phyloP scores from a whole-genome alignment of 37 sponge, comb jelly and placozoan genomes.

The Chondrosia reniformis region DNA sequence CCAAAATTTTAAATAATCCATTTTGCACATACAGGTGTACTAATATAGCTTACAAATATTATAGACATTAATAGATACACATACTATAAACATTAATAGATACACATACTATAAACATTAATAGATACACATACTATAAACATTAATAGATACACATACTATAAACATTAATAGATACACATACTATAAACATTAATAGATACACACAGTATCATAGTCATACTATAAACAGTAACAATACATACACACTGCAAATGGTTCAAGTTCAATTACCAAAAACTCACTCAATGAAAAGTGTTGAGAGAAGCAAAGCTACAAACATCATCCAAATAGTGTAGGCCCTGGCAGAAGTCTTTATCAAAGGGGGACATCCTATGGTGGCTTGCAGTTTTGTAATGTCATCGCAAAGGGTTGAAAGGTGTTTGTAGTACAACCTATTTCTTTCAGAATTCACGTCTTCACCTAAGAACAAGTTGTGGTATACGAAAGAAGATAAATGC shows the following conservation, averaged over 20 bases:
- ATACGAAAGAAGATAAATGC: background rate
- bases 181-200: conserved; percentile 13
- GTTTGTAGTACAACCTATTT: background rate
- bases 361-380: background rate
- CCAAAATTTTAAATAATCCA: too few species aligned
- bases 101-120: too few species aligned
- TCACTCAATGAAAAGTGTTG: background rate
- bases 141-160: background rate
- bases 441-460: background rate
- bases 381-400: background rate
- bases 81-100: too few species aligned
- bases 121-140: too few species aligned
- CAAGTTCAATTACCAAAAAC: too few species aligned
- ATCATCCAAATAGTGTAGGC: conserved; percentile 9
- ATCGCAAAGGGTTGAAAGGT: background rate
- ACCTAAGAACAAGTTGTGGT: background rate
- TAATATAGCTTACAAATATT: too few species aligned
- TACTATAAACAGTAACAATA: background rate
- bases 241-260: too few species aligned
- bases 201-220: conserved; percentile 15
- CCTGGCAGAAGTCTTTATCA: background rate
- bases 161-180: conserved; percentile 4
- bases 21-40: too few species aligned
- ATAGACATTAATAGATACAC: too few species aligned
- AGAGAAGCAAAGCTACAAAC: background rate